phyloP scores from a whole-genome alignment of 2,888 invertebrate species.

The Mimas tiliae region DNA sequence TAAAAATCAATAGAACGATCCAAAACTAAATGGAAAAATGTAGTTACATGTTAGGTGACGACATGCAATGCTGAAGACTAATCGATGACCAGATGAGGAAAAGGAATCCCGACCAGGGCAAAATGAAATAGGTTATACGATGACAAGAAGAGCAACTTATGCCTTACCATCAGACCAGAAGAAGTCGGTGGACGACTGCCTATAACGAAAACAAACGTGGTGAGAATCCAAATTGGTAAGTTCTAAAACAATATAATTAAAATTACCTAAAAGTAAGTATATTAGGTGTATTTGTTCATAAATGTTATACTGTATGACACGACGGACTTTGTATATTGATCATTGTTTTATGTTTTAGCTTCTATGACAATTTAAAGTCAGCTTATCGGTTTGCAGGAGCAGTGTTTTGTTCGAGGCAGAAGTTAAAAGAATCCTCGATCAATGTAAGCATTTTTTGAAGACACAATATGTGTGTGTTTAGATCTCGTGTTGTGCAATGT shows the following conservation, averaged over 20 bases:
- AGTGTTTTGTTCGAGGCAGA: too few relatives aligned
- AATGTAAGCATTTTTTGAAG: neutral
- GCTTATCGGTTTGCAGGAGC: too few relatives aligned
- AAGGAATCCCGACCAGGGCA: neutral
- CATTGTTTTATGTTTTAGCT: too few relatives aligned
- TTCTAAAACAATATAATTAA: neutral
- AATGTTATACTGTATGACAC: too few relatives aligned
- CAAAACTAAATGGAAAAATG: neutral
- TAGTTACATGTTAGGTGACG: neutral
- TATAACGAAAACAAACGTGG: slow-evolving; percentile 19
- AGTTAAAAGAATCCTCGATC: neutral
- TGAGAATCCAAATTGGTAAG: neutral
- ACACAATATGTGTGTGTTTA: neutral
- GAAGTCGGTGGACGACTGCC: slow-evolving; percentile 14
- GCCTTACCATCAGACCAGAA: slow-evolving; percentile 20
- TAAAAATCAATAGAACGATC: too few relatives aligned
- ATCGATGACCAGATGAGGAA: neutral
- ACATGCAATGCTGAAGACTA: slow-evolving; percentile 11
- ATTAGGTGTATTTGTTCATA: too few relatives aligned
- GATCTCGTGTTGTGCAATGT: neutral
- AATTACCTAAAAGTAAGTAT: neutral
- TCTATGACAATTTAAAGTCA: too few relatives aligned
- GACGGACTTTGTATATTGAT: too few relatives aligned
- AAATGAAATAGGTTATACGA: neutral
- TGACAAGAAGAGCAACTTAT: neutral